Evolutionary conservation across 1,140 invertebrate genomes (phyloP).

Genomic region (Pseudomyrmex pallidus): DNA sequence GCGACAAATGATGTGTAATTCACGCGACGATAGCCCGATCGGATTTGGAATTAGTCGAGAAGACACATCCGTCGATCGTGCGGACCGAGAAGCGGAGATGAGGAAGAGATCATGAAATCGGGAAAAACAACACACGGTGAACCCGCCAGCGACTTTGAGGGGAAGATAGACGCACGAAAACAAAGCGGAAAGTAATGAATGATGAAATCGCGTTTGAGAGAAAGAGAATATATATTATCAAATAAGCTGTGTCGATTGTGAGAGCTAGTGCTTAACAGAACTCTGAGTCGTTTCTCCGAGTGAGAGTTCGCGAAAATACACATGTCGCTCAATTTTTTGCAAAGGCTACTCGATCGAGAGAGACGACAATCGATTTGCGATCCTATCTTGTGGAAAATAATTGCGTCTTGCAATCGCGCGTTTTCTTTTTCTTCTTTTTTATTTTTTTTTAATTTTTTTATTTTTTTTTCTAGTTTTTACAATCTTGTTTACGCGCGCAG

Average conservation of each 20-base stretch:
- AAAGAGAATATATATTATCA: slow-evolving; percentile 59
- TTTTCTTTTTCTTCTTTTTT: not conserved
- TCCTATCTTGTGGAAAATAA: too few relatives aligned
- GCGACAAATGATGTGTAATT: not conserved
- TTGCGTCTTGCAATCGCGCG: slow-evolving; percentile 11
- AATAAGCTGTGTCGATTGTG: slow-evolving; percentile 70
- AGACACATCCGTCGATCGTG: slow-evolving; percentile 33
- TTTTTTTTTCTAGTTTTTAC: too few relatives aligned
- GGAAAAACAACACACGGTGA: slow-evolving; percentile 50
- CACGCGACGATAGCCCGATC: not conserved
- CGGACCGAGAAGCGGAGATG: not conserved
- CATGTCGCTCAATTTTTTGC: not conserved
- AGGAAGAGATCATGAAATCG: slow-evolving; percentile 31
- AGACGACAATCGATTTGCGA: not conserved
- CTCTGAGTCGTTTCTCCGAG: slow-evolving; percentile 66
- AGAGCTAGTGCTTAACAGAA: slow-evolving; percentile 70
- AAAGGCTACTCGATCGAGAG: not conserved
- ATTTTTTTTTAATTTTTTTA: too few relatives aligned
- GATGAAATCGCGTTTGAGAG: slow-evolving; percentile 64
- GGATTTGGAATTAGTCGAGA: not conserved
- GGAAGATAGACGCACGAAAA: slow-evolving; percentile 76
- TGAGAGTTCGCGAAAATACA: not conserved
- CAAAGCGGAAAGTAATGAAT: slow-evolving; percentile 72
- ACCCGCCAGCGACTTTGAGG: slow-evolving; percentile 80
- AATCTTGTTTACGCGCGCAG: slow-evolving; percentile 9